Evolutionary conservation across 2,113 vertebrate species (phyloP).

Genomic region (Hiodon tergisus): DNA sequence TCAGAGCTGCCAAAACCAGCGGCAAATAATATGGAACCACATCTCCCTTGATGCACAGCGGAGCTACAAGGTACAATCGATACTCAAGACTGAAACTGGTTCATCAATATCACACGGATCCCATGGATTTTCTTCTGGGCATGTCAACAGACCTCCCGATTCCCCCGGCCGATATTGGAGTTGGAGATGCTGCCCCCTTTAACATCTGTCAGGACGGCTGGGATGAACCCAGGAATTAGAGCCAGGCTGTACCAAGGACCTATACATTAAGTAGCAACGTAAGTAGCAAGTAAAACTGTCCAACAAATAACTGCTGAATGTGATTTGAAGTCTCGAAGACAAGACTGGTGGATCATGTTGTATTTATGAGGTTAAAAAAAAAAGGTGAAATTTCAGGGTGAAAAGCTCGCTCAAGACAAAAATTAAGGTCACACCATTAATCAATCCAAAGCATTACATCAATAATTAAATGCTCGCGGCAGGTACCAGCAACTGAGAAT

Average conservation of each 20-base stretch:
- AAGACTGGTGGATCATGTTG: too few species aligned
- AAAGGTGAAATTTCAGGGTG: too few species aligned
- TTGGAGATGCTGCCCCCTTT: conserved; percentile 50
- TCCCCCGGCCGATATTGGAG: conserved; percentile 53
- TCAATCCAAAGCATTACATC: too few species aligned
- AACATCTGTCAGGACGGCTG: conserved; percentile 50
- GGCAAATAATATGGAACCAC: conserved; percentile 29
- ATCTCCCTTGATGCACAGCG: conserved; percentile 28
- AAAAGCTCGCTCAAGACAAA: too few species aligned
- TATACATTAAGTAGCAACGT: conserved; percentile 23
- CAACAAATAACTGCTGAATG: too few species aligned
- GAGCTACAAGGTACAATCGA: conserved; percentile 37
- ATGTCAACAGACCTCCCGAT: conserved; percentile 30
- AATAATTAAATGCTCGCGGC: too few species aligned
- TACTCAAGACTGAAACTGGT: conserved; percentile 26
- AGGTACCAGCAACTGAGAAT: too few species aligned
- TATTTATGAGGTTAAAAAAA: too few species aligned
- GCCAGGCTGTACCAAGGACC: conserved; percentile 47
- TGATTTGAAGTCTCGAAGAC: too few species aligned
- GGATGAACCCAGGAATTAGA: conserved; percentile 48
- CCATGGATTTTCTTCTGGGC: conserved; percentile 35
- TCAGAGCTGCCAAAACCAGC: neutral
- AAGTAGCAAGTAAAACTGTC: too few species aligned
- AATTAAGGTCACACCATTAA: too few species aligned
- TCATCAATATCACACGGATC: conserved; percentile 40